phyloP scores from a whole-genome alignment of 2,113 vertebrate genomes.

The Aplodontia rufa region DNA sequence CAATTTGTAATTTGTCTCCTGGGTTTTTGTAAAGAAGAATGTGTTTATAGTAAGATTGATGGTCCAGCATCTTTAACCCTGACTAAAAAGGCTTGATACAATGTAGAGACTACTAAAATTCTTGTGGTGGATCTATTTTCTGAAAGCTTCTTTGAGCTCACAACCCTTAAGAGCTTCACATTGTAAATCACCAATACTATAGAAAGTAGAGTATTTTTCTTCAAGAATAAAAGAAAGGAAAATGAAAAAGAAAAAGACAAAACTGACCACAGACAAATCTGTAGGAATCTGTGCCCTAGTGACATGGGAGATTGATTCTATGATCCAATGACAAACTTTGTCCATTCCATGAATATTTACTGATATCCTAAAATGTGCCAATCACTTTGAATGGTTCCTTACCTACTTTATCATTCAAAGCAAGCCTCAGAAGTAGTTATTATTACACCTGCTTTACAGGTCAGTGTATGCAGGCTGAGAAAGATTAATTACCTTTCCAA shows the following conservation, averaged over 20 bases:
- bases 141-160: slow-evolving; percentile 62
- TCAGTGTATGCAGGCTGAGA: neutral
- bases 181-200: slow-evolving; percentile 42
- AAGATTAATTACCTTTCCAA: neutral
- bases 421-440: neutral
- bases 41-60: slow-evolving; percentile 76
- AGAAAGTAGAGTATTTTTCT: too few relatives aligned
- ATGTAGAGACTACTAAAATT: slow-evolving; percentile 56
- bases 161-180: neutral
- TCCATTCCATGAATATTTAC: neutral
- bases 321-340: neutral
- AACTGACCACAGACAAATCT: neutral
- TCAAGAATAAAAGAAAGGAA: too few relatives aligned
- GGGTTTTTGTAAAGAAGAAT: slow-evolving; percentile 74
- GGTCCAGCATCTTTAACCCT: slow-evolving; percentile 62
- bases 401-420: neutral
- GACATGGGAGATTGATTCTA: slow-evolving; percentile 9
- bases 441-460: neutral
- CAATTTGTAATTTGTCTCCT: slow-evolving; percentile 73
- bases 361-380: neutral
- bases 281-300: neutral
- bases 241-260: too few relatives aligned
- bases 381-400: neutral
- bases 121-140: slow-evolving; percentile 51
- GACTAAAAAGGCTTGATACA: slow-evolving; percentile 63